phyloP scores from a whole-genome alignment of 2,888 invertebrate genomes.

The Spilosoma lubricipeda region DNA sequence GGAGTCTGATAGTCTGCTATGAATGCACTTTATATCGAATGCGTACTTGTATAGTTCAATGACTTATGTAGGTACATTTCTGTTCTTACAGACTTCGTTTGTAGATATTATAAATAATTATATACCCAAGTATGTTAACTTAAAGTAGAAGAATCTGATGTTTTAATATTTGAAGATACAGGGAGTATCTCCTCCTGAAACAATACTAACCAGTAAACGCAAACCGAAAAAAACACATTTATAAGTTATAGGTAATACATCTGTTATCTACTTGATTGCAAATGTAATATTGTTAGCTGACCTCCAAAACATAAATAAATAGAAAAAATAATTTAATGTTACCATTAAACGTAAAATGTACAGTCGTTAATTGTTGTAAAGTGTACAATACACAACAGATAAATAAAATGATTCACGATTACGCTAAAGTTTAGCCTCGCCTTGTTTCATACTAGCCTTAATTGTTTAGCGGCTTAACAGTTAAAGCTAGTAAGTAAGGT shows the following conservation, averaged over 20 bases:
- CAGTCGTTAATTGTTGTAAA: no score
- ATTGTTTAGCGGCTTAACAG: no score
- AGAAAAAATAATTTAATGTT: not conserved
- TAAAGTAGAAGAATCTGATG: no score
- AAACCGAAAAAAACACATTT: no score
- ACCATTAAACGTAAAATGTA: not conserved
- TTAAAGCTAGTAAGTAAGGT: not conserved
- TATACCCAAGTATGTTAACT: not conserved
- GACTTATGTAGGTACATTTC: conserved; percentile 2
- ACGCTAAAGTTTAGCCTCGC: no score
- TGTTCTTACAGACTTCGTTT: not conserved
- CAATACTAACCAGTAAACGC: no score
- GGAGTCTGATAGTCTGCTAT: conserved; percentile 69
- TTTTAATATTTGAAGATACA: no score
- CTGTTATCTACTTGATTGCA: no score
- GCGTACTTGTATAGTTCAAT: conserved; percentile 19
- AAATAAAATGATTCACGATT: not conserved
- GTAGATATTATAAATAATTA: not conserved
- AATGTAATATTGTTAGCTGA: no score
- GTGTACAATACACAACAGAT: not conserved
- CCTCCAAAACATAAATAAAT: no score
- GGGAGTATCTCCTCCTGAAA: not conserved
- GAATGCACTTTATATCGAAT: conserved; percentile 23
- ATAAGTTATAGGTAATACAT: no score
- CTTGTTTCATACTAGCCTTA: no score